These are phyloP conservation scores for Sebastes fasciatus DNA, from an alignment of 2,113 vertebrate genomes.

Conservation along the genomic window DNA sequence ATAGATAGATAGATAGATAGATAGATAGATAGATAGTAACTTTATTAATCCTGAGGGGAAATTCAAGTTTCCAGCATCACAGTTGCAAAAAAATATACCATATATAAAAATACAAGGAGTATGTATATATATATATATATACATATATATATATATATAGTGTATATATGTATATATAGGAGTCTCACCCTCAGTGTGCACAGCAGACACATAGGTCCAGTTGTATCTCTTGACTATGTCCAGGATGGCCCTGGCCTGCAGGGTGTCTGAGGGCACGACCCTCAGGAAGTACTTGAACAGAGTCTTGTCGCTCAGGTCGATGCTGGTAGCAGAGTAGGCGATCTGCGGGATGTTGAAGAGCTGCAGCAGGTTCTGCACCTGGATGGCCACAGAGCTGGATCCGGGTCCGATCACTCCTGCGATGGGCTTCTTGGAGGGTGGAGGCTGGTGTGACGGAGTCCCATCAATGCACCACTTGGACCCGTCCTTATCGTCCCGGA, in stretches of 20 bases:
- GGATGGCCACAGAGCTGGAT: slow-evolving; percentile 99
- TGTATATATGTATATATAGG: too few species aligned
- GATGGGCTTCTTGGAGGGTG: slow-evolving; percentile 93
- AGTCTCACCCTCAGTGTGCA: slow-evolving; percentile 97
- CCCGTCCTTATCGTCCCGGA: slow-evolving; percentile 94
- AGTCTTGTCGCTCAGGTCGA: slow-evolving; percentile 97
- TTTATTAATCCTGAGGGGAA: too few species aligned
- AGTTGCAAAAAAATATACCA: too few species aligned
- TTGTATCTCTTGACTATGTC: slow-evolving; percentile 98
- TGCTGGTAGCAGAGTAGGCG: slow-evolving; percentile 98
- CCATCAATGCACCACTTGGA: slow-evolving; percentile 93
- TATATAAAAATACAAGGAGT: too few species aligned
- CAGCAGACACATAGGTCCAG: slow-evolving; percentile 98
- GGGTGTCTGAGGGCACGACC: slow-evolving; percentile 96
- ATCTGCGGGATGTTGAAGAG: slow-evolving; percentile 99
- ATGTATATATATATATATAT: too few species aligned
- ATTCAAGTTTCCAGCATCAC: too few species aligned
- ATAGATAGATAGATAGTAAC: too few species aligned
- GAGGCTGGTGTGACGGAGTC: slow-evolving; percentile 85
- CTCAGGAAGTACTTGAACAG: slow-evolving; percentile 98
- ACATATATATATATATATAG: too few species aligned
- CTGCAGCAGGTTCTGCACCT: slow-evolving; percentile 98
- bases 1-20: too few species aligned
- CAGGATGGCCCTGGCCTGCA: slow-evolving; percentile 96
- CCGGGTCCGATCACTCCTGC: slow-evolving; percentile 97